Base-by-base conservation (phyloP, 2,113 vertebrate genomes). In the Athene cunicularia region DNA sequence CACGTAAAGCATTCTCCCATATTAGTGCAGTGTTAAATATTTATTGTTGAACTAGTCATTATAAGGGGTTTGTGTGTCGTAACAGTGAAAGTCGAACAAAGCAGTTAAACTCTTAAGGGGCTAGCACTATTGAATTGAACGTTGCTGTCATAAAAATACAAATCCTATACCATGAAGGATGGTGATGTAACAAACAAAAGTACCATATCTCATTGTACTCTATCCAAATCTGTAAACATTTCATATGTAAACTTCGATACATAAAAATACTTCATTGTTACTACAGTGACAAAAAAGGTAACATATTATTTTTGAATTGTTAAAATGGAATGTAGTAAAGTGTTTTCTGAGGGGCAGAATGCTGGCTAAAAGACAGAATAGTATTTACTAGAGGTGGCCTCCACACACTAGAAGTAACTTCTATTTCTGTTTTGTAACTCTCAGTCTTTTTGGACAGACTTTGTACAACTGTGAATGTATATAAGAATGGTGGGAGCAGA, bases 41-140 rank as follows among this genome's bases (percentile, higher is more conserved):
- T 97, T 96, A 82, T 85, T 88, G 49, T 74, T 66, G 50, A 91
- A 66, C 24, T 73, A 24, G 74, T 45, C 60, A 43, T 71, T 70
- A 20, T 87, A 35, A 49, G 39, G 55, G 72, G 16, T 80, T 82
- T 89, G 56, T 86, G 81, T 86, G 56, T 86, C 95, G 89, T 49
- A 73, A 67, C 92, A 92, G 86, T 73, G 89, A 55, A 95, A 96
- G 45, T 28, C 84, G 50, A 94, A 95, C 50, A 64, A 88, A 94
- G 72, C 35, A 80, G 52, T 87, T 97, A 60, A 95, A 86, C 88
- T 66, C 53, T 47, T 63, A 37, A 91, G 88, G 49, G 75, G 67
- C 67, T 62, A 55, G n/a, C 27, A 45, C 35, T 49, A 28, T 73
- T 56, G 43, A 93, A 86, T 16, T 87, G 62, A 82, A 75, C 35